Evolutionary conservation across 2,113 vertebrate species (phyloP).

Genomic region (Oncorhynchus kisutch): DNA sequence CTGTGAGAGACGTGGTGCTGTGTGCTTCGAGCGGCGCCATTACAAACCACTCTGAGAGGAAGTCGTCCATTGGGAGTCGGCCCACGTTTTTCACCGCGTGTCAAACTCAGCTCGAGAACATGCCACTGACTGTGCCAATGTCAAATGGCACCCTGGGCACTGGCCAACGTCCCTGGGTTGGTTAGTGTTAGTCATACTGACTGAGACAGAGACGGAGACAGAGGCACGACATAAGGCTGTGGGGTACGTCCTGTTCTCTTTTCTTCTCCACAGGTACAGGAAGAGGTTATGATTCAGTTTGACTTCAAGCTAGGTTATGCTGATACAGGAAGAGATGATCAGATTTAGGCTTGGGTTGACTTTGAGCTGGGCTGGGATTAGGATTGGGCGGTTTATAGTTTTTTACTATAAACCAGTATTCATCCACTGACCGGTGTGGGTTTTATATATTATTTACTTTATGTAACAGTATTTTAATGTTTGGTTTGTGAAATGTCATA

Average conservation of each 20-base stretch:
- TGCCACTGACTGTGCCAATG: constrained; percentile 38
- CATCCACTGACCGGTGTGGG: no score
- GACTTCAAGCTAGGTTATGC: background rate
- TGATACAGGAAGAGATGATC: background rate
- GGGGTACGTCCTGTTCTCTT: background rate
- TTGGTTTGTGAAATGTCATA: no score
- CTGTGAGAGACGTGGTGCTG: background rate
- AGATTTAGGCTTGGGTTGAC: background rate
- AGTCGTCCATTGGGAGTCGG: constrained; percentile 19
- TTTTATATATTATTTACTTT: no score
- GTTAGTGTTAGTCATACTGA: constrained; percentile 42
- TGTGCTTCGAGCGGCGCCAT: constrained; percentile 16
- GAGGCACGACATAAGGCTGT: constrained; percentile 17
- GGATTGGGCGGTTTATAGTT: no score
- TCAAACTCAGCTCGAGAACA: constrained; percentile 33
- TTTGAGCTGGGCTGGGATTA: background rate
- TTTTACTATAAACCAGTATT: no score
- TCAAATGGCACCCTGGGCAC: constrained; percentile 39
- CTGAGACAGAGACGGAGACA: background rate
- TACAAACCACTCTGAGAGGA: constrained; percentile 10
- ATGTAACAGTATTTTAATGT: no score
- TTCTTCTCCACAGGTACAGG: constrained; percentile 25
- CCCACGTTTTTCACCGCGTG: constrained; percentile 35
- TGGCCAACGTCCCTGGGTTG: constrained; percentile 23
- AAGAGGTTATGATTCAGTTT: background rate